These are phyloP conservation scores for Tokudaia tokunoshimensis DNA, from an alignment of 2,797 vertebrate genomes.

Conservation along the genomic window DNA sequence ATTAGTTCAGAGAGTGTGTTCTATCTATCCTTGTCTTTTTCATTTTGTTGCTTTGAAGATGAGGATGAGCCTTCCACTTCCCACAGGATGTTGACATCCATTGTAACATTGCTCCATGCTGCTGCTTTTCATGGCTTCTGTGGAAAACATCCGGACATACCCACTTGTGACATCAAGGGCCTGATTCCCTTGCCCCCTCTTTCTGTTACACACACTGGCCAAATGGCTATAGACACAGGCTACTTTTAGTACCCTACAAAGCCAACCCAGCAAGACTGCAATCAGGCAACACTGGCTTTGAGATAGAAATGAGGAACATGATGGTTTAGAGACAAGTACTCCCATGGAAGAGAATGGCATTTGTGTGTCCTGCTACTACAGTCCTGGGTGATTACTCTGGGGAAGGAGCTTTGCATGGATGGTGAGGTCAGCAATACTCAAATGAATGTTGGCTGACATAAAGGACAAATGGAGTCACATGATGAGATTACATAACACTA, in stretches of 20 bases:
- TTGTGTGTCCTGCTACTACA: not conserved
- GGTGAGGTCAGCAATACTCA: not conserved
- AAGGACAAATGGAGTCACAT: not conserved
- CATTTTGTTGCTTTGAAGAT: not conserved
- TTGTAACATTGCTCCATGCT: not conserved
- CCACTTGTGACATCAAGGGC: not conserved
- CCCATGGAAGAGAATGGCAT: not conserved
- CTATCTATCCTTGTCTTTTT: not conserved
- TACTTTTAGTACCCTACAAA: not conserved
- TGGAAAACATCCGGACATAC: not conserved
- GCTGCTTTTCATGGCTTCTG: not conserved
- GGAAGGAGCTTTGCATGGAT: not conserved
- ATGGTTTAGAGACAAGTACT: not conserved
- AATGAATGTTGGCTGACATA: not conserved
- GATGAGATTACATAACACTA: not conserved
- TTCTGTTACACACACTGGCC: not conserved
- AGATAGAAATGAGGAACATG: conserved; percentile 21
- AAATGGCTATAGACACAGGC: not conserved
- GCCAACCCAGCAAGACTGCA: not conserved
- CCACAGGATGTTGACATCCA: not conserved
- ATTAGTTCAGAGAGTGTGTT: conserved; percentile 17
- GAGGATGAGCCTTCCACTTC: not conserved
- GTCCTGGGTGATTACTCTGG: not conserved
- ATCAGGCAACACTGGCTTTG: not conserved
- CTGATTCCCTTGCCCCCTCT: not conserved